These are phyloP conservation scores for Linepithema humile DNA, from an alignment of 1,140 invertebrate genomes.

Conservation along the genomic window DNA sequence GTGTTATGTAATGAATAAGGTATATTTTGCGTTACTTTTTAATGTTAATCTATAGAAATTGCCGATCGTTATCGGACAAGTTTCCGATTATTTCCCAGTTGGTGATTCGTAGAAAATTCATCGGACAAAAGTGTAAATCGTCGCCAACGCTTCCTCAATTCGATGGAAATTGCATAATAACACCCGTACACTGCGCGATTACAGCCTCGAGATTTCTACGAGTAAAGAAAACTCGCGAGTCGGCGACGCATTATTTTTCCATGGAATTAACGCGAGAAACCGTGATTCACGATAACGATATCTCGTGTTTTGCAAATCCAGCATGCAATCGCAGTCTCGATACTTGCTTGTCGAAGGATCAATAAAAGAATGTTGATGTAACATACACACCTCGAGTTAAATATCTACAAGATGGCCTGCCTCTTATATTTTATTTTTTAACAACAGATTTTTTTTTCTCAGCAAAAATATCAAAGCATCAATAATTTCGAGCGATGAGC, in stretches of 20 bases:
- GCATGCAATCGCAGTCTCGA: conserved; percentile 29
- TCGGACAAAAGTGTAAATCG: not conserved
- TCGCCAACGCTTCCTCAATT: not conserved
- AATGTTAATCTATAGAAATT: conserved; percentile 5
- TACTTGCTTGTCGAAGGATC: conserved; percentile 17
- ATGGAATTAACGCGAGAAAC: not conserved
- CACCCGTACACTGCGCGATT: no score
- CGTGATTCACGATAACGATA: conserved; percentile 67
- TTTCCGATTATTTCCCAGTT: conserved; percentile 9
- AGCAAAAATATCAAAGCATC: no score
- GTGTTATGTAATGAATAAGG: conserved; percentile 1
- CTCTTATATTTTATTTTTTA: no score
- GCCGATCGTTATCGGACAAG: not conserved
- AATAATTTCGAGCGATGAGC: no score
- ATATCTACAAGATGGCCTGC: no score
- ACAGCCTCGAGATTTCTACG: not conserved
- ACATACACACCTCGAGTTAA: not conserved
- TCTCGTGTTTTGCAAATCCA: conserved; percentile 70
- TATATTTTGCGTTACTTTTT: conserved; percentile 13
- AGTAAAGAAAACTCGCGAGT: conserved; percentile 7
- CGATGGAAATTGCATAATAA: conserved; percentile 15
- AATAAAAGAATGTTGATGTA: conserved; percentile 3
- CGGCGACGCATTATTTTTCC: conserved; percentile 28
- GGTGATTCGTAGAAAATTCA: conserved; percentile 26
- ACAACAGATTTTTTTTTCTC: no score